These are phyloP conservation scores for Tenthredo scrophulariae DNA, from an alignment of 2,888 invertebrate species.

Conservation along the genomic window DNA sequence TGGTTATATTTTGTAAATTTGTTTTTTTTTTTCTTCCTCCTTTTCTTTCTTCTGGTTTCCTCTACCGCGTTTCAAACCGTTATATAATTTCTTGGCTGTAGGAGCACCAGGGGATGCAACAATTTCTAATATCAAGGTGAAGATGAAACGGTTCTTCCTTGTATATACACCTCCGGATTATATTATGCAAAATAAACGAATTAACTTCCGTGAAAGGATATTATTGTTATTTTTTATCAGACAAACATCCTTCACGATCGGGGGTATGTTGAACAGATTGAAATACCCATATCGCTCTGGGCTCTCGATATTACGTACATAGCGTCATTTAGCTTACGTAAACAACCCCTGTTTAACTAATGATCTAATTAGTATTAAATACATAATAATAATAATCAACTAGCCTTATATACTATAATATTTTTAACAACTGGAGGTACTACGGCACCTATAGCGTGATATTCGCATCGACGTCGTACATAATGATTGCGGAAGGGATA, in stretches of 20 bases:
- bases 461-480: background rate
- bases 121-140: background rate
- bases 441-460: background rate
- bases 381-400: background rate
- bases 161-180: background rate
- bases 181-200: background rate
- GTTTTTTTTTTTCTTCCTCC: background rate
- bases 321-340: background rate
- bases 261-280: background rate
- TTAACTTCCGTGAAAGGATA: background rate
- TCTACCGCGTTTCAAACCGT: background rate
- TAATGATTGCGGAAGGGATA: background rate
- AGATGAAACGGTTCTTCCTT: background rate
- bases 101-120: background rate
- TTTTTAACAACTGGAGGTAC: background rate
- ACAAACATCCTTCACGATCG: background rate
- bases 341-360: background rate
- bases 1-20: conserved; percentile 10
- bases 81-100: background rate
- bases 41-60: background rate
- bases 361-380: background rate
- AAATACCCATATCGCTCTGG: background rate
- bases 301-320: background rate
- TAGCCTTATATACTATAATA: background rate
- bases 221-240: background rate